A percentile compares a stretch with the other conserved stretches of the same genome.
phyloP scores from a whole-genome alignment of 2,888 invertebrate species.

The Pimpla rufipes region DNA sequence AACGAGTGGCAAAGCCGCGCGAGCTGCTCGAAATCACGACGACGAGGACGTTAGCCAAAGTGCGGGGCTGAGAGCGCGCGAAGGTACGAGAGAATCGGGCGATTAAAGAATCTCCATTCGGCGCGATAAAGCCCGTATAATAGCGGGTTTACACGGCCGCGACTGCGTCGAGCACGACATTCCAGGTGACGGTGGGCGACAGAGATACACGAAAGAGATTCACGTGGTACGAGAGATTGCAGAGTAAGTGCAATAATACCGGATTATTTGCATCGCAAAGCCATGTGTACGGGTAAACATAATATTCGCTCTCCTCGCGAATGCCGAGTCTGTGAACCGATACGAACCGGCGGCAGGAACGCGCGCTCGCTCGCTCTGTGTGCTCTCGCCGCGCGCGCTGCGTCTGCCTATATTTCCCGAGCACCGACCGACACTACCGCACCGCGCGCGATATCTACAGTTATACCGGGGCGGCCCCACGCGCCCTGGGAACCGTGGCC shows the following conservation, averaged over 20 bases:
- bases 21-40: no score
- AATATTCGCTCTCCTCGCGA: slow-evolving; percentile 84
- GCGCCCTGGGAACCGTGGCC: background rate
- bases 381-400: slow-evolving; percentile 15
- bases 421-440: slow-evolving; percentile 60
- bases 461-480: background rate
- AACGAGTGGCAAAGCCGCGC: no score
- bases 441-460: slow-evolving; percentile 16
- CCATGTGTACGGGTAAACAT: slow-evolving; percentile 84
- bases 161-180: slow-evolving; percentile 45
- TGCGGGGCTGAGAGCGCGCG: no score
- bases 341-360: slow-evolving; percentile 78
- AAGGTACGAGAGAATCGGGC: background rate
- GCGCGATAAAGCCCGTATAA: slow-evolving; percentile 32
- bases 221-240: slow-evolving; percentile 68
- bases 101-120: slow-evolving; percentile 5
- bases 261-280: slow-evolving; percentile 85
- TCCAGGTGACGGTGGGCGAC: slow-evolving; percentile 60
- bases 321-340: slow-evolving; percentile 80
- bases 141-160: slow-evolving; percentile 21
- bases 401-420: slow-evolving; percentile 55
- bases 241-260: slow-evolving; percentile 85
- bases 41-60: no score
- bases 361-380: no score
- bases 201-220: slow-evolving; percentile 68